Conservation (phyloP, 1,140 invertebrate genomes). For the Cherax destructor region DNA sequence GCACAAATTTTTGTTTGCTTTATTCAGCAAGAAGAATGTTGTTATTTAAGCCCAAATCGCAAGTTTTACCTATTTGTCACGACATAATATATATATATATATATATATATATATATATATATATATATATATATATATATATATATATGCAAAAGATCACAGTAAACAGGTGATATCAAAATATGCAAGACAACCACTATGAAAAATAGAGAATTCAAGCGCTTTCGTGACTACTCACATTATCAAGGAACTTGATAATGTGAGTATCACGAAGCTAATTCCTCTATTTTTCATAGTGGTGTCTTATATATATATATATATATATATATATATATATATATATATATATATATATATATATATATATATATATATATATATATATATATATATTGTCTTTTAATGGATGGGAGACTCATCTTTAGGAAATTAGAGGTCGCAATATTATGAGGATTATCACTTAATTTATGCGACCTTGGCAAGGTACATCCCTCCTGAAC, state of each 20-base stretch:
- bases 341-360: constrained; percentile 6
- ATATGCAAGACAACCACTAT: too few relatives aligned
- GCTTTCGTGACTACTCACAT: too few relatives aligned
- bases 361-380: constrained; percentile 6
- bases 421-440: not conserved
- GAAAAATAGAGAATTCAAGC: too few relatives aligned
- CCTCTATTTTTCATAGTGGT: too few relatives aligned
- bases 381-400: not conserved
- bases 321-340: constrained; percentile 5
- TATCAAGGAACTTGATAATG: too few relatives aligned
- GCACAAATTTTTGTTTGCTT: too few relatives aligned
- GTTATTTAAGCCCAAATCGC: too few relatives aligned
- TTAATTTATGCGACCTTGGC: not conserved
- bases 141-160: not conserved
- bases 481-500: not conserved
- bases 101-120: not conserved
- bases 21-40: too few relatives aligned
- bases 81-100: not conserved
- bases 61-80: too few relatives aligned
- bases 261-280: too few relatives aligned
- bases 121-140: constrained; percentile 2
- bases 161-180: too few relatives aligned
- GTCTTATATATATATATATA: too few relatives aligned
- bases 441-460: not conserved
- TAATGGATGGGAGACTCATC: not conserved